These are phyloP conservation scores for Pelecanus crispus DNA, from an alignment of 2,113 vertebrate genomes.

Conservation along the genomic window DNA sequence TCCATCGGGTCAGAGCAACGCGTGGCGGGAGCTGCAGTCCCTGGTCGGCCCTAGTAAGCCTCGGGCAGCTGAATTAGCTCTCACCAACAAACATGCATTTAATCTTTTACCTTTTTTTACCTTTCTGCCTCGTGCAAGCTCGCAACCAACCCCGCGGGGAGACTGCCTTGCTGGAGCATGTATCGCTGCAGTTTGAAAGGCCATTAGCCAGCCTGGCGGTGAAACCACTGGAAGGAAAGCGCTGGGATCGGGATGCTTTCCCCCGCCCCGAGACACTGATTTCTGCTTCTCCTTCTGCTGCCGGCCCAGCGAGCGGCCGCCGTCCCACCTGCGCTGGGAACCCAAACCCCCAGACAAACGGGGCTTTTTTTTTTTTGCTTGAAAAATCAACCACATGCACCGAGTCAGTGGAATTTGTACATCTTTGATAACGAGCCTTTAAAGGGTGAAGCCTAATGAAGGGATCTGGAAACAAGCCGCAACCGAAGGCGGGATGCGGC, in stretches of 20 bases:
- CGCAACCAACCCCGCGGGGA: rapidly evolving
- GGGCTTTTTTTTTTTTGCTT: not conserved
- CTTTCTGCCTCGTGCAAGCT: not conserved
- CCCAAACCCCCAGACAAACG: not conserved
- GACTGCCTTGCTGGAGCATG: not conserved
- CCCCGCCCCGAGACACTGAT: not conserved
- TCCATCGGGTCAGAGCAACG: not conserved
- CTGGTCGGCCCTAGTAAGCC: rapidly evolving
- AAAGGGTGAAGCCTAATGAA: slow-evolving; percentile 52
- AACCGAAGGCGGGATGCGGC: not conserved
- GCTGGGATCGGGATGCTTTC: rapidly evolving
- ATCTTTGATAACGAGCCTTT: slow-evolving; percentile 49
- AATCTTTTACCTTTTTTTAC: not conserved
- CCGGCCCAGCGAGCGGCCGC: not conserved
- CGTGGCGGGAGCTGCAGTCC: not conserved
- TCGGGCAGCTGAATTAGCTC: not conserved
- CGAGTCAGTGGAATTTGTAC: not conserved
- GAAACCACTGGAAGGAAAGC: not conserved
- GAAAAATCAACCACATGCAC: not conserved
- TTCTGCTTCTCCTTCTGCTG: not conserved
- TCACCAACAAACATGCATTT: not conserved
- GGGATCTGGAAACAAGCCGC: slow-evolving; percentile 23
- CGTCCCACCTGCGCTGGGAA: not conserved
- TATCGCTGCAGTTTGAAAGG: not conserved
- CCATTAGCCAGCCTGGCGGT: not conserved